phyloP scores from a whole-genome alignment of 2,113 vertebrate species.

The Triplophysa dalaica region DNA sequence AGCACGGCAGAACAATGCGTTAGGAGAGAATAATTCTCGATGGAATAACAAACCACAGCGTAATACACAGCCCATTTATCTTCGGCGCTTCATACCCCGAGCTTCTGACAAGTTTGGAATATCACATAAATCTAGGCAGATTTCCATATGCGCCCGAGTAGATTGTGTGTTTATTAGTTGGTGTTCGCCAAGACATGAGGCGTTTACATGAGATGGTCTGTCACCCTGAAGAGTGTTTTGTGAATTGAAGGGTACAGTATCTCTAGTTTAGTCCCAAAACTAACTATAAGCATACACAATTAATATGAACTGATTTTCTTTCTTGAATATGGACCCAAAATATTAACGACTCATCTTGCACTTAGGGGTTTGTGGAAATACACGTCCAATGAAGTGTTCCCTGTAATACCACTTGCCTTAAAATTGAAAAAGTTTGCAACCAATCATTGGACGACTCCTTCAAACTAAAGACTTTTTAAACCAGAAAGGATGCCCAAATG shows the following conservation, averaged over 20 bases:
- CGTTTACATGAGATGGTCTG: background rate
- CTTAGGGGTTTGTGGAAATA: too few species aligned
- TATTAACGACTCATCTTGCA: too few species aligned
- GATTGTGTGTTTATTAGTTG: conserved; percentile 29
- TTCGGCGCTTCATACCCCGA: conserved; percentile 27
- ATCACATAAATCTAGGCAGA: conserved; percentile 37
- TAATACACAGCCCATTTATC: conserved; percentile 39
- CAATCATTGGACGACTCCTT: too few species aligned
- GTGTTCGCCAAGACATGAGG: background rate
- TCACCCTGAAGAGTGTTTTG: background rate
- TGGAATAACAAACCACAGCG: conserved; percentile 41
- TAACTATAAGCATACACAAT: too few species aligned
- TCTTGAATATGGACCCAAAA: too few species aligned
- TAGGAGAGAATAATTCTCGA: conserved; percentile 49
- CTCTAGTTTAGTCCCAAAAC: too few species aligned
- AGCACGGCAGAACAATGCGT: conserved; percentile 51
- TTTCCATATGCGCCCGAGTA: conserved; percentile 27
- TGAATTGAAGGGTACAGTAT: background rate
- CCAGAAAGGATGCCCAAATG: too few species aligned
- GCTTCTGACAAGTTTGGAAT: conserved; percentile 33
- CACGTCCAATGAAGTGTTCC: too few species aligned
- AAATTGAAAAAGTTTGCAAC: too few species aligned
- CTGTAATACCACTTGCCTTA: too few species aligned
- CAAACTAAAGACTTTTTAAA: too few species aligned
- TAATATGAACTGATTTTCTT: too few species aligned